Evolutionary conservation across 2,888 invertebrate genomes (phyloP).

Genomic region (Labia minor): DNA sequence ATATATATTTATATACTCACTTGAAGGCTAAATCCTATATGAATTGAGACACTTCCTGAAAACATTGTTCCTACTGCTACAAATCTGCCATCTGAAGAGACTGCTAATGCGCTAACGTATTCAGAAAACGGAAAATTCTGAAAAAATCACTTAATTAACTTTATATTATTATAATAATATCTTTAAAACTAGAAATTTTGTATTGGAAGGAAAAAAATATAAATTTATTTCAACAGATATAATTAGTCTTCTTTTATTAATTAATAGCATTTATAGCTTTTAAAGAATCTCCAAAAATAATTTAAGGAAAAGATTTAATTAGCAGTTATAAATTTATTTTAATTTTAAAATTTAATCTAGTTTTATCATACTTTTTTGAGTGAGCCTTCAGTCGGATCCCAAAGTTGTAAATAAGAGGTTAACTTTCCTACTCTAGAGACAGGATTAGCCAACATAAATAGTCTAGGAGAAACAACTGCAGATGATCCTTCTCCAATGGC

Average conservation of each 20-base stretch:
- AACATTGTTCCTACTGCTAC: conserved; percentile 90
- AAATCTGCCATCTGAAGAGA: conserved; percentile 84
- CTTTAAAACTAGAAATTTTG: too few relatives aligned
- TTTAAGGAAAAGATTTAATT: too few relatives aligned
- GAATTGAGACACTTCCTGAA: conserved; percentile 81
- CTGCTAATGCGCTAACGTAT: conserved; percentile 71
- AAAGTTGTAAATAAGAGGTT: conserved; percentile 65
- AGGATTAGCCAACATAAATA: conserved; percentile 75
- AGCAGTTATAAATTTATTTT: too few relatives aligned
- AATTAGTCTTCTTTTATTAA: too few relatives aligned
- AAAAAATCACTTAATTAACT: not conserved
- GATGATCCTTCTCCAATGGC: conserved; percentile 30
- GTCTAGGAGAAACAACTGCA: conserved; percentile 35
- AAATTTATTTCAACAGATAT: too few relatives aligned
- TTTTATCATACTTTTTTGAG: conserved; percentile 37
- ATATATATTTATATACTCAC: conserved; percentile 37
- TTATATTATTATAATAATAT: too few relatives aligned
- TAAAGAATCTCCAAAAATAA: too few relatives aligned
- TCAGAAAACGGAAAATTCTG: conserved; percentile 51
- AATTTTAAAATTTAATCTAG: too few relatives aligned
- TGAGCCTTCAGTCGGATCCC: conserved; percentile 55
- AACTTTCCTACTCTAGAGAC: conserved; percentile 58
- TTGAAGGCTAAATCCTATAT: conserved; percentile 84
- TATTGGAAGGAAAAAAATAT: too few relatives aligned
- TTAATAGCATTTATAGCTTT: too few relatives aligned